These are phyloP conservation scores for Eclectus roratus DNA, from an alignment of 2,113 vertebrate genomes.

Conservation along the genomic window DNA sequence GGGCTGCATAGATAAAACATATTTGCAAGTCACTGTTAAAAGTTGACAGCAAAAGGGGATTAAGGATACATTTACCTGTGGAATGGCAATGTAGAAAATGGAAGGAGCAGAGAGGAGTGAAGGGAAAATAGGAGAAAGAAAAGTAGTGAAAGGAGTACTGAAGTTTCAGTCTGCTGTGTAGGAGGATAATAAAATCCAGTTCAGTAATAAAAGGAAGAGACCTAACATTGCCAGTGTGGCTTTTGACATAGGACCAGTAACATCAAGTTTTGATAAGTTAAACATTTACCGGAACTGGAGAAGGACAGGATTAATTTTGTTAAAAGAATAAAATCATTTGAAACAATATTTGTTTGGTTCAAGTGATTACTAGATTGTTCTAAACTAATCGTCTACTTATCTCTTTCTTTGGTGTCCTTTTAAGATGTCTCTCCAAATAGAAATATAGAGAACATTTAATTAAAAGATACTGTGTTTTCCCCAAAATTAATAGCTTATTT, in stretches of 20 bases:
- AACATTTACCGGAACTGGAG: not conserved
- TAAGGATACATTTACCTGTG: not conserved
- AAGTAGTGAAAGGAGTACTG: not conserved
- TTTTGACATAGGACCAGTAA: not conserved
- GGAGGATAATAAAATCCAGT: not conserved
- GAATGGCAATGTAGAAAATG: not conserved
- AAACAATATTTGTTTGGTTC: not conserved
- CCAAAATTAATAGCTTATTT: not conserved
- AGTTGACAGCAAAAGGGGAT: not conserved
- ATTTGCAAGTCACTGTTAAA: not conserved
- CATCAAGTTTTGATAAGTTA: not conserved
- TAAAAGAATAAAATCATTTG: not conserved
- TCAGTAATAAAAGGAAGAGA: not conserved
- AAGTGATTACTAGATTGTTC: not conserved
- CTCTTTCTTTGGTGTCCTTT: not conserved
- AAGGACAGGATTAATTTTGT: not conserved
- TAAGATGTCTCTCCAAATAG: not conserved
- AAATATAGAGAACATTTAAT: not conserved
- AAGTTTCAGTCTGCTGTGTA: not conserved
- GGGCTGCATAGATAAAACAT: not conserved
- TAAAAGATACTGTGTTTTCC: not conserved
- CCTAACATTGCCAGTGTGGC: not conserved
- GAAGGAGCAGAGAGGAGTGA: not conserved
- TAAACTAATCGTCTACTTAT: not conserved
- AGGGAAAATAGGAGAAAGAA: not conserved